A percentile compares a stretch with the other conserved stretches of the same genome.
Evolutionary conservation across 2,797 vertebrate genomes (phyloP).

Genomic region (Acomys russatus): DNA sequence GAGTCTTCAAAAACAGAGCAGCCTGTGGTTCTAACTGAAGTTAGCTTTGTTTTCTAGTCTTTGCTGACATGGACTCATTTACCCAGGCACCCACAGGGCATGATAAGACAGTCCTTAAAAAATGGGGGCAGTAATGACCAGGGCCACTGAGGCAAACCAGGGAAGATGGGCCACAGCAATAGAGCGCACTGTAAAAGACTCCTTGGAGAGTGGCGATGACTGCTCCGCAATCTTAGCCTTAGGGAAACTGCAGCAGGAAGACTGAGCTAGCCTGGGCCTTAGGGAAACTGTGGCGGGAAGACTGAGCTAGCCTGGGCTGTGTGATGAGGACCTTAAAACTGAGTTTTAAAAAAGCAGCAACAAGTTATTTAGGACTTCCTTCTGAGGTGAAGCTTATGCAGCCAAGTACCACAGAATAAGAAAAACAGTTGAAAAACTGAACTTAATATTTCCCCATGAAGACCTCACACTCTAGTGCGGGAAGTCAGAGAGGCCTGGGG

Average conservation of each 20-base stretch:
- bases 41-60: not conserved
- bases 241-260: not conserved
- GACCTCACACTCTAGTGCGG: not conserved
- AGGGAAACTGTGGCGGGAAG: not conserved
- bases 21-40: not conserved
- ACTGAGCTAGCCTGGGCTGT: not conserved
- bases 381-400: not conserved
- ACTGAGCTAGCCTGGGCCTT: not conserved
- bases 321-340: not conserved
- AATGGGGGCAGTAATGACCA: not conserved
- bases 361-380: not conserved
- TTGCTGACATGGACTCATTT: not conserved
- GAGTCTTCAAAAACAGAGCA: not conserved
- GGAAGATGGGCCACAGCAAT: not conserved
- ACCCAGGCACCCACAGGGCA: not conserved
- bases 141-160: not conserved
- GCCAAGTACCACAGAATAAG: not conserved
- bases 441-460: not conserved
- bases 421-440: slow-evolving; percentile 1
- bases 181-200: not conserved
- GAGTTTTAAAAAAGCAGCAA: not conserved
- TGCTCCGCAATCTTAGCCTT: not conserved
- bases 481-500: not conserved
- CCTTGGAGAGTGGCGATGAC: no score
- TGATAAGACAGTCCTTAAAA: not conserved